A percentile compares a stretch with the other conserved stretches of the same genome.
Evolutionary conservation across 1,140 invertebrate species (phyloP).

Genomic region (Diabrotica undecimpunctata): DNA sequence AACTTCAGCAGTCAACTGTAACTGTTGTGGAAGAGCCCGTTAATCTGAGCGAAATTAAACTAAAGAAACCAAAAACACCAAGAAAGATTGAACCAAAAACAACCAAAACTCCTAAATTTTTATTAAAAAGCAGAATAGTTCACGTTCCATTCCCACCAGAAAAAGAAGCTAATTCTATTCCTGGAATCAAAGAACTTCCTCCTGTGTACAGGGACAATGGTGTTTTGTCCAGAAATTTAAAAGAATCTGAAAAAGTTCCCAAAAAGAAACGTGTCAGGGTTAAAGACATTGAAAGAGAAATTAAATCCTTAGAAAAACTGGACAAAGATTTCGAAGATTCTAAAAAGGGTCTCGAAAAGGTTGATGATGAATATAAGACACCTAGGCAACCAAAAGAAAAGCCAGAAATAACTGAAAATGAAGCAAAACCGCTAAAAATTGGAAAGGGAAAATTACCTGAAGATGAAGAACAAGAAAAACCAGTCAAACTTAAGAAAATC

Average conservation of each 20-base stretch:
- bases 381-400: slow-evolving; percentile 44
- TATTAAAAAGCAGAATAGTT: slow-evolving; percentile 62
- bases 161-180: slow-evolving; percentile 48
- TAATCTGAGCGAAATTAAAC: slow-evolving; percentile 31
- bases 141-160: slow-evolving; percentile 58
- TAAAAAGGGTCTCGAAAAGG: slow-evolving; percentile 47
- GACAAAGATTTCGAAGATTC: slow-evolving; percentile 52
- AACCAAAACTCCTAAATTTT: slow-evolving; percentile 60
- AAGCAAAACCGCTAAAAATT: slow-evolving; percentile 45
- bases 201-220: slow-evolving; percentile 57
- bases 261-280: slow-evolving; percentile 49
- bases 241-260: slow-evolving; percentile 63
- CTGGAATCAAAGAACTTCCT: slow-evolving; percentile 52
- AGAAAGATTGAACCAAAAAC: slow-evolving; percentile 55
- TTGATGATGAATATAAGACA: slow-evolving; percentile 40
- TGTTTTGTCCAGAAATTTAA: slow-evolving; percentile 64
- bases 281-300: slow-evolving; percentile 57
- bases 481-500: slow-evolving; percentile 36
- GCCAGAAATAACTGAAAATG: slow-evolving; percentile 43
- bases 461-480: slow-evolving; percentile 31
- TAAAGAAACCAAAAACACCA: slow-evolving; percentile 44
- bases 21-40: slow-evolving; percentile 23
- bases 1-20: slow-evolving; percentile 27
- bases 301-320: slow-evolving; percentile 61
- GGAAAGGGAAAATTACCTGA: slow-evolving; percentile 54